These are phyloP conservation scores for Diplodus sargus DNA, from an alignment of 2,797 vertebrate species.

Conservation along the genomic window DNA sequence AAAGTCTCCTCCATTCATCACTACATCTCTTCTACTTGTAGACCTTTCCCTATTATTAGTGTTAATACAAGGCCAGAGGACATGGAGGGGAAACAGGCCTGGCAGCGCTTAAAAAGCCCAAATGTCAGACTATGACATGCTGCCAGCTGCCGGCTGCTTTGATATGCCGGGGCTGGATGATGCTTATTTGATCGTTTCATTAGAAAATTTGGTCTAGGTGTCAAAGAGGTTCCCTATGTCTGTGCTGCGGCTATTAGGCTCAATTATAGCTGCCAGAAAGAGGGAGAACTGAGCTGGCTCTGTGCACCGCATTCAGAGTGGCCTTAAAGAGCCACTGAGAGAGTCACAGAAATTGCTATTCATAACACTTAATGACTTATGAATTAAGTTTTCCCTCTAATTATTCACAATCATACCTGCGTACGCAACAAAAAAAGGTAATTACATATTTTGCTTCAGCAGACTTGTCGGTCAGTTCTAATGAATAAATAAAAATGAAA, in stretches of 20 bases:
- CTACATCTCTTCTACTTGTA: slow-evolving; percentile 60
- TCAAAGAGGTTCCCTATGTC: slow-evolving; percentile 92
- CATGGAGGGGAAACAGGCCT: slow-evolving; percentile 78
- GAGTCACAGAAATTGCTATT: slow-evolving; percentile 94
- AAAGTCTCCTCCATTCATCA: slow-evolving; percentile 76
- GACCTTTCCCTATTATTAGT: slow-evolving; percentile 79
- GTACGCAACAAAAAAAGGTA: slow-evolving; percentile 42
- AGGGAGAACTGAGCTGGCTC: slow-evolving; percentile 89
- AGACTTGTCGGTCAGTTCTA: not conserved
- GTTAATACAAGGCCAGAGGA: slow-evolving; percentile 82
- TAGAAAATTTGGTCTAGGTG: slow-evolving; percentile 86
- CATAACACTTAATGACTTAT: slow-evolving; percentile 89
- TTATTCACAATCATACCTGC: slow-evolving; percentile 88
- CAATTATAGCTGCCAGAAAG: slow-evolving; percentile 92
- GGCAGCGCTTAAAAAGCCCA: slow-evolving; percentile 81
- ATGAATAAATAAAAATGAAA: too few species aligned
- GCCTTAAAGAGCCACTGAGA: slow-evolving; percentile 91
- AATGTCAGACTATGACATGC: slow-evolving; percentile 77
- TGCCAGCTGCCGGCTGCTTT: slow-evolving; percentile 86
- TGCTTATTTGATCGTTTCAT: slow-evolving; percentile 91
- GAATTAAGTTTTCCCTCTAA: slow-evolving; percentile 89
- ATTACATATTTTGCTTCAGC: slow-evolving; percentile 57
- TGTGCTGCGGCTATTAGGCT: slow-evolving; percentile 92
- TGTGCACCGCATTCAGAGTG: slow-evolving; percentile 89
- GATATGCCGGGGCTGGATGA: slow-evolving; percentile 87